Percentiles rank a stretch among this genome's conserved stretches.
These are phyloP conservation scores for Xiphorhynchus erythropygius DNA, from an alignment of 2,797 vertebrate species.

Conservation along the genomic window DNA sequence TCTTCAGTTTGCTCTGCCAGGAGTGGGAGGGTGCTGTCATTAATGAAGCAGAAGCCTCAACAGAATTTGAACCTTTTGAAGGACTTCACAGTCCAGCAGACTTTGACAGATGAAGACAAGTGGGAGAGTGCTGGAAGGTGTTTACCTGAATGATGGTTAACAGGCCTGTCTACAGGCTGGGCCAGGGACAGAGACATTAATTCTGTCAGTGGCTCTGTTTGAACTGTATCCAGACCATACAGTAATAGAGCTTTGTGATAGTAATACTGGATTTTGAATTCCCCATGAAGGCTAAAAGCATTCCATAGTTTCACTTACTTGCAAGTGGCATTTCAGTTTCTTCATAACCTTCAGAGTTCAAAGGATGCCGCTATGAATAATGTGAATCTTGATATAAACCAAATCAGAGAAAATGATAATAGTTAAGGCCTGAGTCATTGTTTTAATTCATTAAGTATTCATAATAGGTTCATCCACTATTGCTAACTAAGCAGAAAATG, in stretches of 20 bases:
- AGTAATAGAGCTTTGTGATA: neutral
- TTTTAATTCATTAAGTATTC: neutral
- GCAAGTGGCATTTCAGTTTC: neutral
- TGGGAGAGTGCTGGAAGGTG: neutral
- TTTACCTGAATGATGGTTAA: neutral
- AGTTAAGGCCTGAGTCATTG: neutral
- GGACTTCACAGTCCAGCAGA: neutral
- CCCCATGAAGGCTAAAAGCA: neutral
- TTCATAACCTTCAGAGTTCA: neutral
- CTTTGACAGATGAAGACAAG: neutral
- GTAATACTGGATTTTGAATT: neutral
- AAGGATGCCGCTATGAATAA: neutral
- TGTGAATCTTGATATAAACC: neutral
- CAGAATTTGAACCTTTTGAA: neutral
- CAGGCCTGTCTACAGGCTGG: neutral
- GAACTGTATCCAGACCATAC: neutral
- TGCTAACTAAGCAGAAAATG: conserved; percentile 43
- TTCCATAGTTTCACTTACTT: neutral
- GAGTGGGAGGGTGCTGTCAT: neutral
- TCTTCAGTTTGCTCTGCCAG: neutral
- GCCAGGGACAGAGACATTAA: neutral
- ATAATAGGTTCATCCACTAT: neutral
- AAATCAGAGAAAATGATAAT: neutral
- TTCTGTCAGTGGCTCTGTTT: neutral
- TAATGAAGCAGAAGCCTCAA: neutral